Conservation (phyloP, 2,113 vertebrate genomes). For the Microcebus tavaratra region DNA sequence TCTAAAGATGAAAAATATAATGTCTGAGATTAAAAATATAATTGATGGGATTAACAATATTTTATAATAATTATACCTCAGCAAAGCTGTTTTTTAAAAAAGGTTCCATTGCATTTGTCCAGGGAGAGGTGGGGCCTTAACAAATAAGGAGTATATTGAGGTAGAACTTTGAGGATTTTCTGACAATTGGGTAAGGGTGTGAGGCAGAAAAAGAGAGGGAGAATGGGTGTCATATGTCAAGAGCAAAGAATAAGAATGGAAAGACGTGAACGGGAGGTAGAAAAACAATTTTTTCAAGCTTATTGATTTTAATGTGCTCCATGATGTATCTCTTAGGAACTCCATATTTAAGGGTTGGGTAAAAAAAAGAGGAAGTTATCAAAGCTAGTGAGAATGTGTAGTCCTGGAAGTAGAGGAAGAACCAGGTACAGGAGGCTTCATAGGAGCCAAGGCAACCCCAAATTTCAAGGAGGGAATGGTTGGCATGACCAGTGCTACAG, state of each 20-base stretch:
- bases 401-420: not conserved
- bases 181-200: not conserved
- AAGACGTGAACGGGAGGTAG: not conserved
- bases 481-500: not conserved
- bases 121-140: not conserved
- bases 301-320: not conserved
- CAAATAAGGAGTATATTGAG: not conserved
- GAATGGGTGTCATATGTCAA: not conserved
- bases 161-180: not conserved
- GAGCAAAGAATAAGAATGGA: not conserved
- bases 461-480: not conserved
- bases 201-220: not conserved
- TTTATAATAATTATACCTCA: not conserved
- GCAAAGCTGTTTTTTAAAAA: not conserved
- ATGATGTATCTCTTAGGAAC: not conserved
- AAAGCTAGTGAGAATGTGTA: not conserved
- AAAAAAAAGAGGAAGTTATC: not conserved
- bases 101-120: not conserved
- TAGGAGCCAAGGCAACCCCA: not conserved
- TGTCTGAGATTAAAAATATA: not conserved
- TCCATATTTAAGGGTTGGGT: not conserved
- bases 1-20: not conserved
- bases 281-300: not conserved
- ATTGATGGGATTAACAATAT: not conserved
- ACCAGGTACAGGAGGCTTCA: not conserved